A percentile compares a stretch with the other conserved stretches of the same genome.
These are phyloP conservation scores for Anthopleura sola DNA, from an alignment of 64 coral and sea anemone species.

Conservation along the genomic window DNA sequence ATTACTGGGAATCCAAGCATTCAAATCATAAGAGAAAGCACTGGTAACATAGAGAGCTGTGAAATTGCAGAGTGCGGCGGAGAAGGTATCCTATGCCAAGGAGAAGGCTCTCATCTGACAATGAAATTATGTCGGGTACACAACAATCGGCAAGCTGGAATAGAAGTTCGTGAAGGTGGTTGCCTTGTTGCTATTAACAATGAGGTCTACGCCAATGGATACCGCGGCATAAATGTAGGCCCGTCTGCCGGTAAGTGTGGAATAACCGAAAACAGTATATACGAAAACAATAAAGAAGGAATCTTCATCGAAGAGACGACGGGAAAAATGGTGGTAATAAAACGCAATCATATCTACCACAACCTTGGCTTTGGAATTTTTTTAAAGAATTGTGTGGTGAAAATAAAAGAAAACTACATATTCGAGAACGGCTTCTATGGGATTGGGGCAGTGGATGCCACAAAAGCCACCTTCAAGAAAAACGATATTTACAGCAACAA, in stretches of 20 bases:
- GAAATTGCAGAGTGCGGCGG: slow-evolving; percentile 46
- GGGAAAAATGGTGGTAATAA: neutral
- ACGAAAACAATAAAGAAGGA: slow-evolving; percentile 59
- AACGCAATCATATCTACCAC: slow-evolving; percentile 38
- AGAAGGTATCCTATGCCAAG: slow-evolving; percentile 49
- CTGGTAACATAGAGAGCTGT: slow-evolving; percentile 47
- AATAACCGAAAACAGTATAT: slow-evolving; percentile 43
- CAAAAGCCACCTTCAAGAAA: neutral
- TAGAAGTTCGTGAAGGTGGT: slow-evolving; percentile 56
- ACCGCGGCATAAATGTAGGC: slow-evolving; percentile 51
- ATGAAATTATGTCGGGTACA: slow-evolving; percentile 40
- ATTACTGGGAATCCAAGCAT: slow-evolving; percentile 44
- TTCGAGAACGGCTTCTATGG: slow-evolving; percentile 76
- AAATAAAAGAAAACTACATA: slow-evolving; percentile 35
- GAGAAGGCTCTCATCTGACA: slow-evolving; percentile 24
- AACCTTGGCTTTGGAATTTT: slow-evolving; percentile 48
- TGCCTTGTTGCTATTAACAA: slow-evolving; percentile 16
- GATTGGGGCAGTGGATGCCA: slow-evolving; percentile 21
- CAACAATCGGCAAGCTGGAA: slow-evolving; percentile 44
- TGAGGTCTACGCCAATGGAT: slow-evolving; percentile 35
- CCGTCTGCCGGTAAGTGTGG: slow-evolving; percentile 34
- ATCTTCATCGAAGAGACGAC: neutral
- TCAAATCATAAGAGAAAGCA: slow-evolving; percentile 11
- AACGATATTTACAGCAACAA: slow-evolving; percentile 53
- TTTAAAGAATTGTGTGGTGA: neutral